phyloP scores from a whole-genome alignment of 2,113 vertebrate genomes.

The Tyto alba region DNA sequence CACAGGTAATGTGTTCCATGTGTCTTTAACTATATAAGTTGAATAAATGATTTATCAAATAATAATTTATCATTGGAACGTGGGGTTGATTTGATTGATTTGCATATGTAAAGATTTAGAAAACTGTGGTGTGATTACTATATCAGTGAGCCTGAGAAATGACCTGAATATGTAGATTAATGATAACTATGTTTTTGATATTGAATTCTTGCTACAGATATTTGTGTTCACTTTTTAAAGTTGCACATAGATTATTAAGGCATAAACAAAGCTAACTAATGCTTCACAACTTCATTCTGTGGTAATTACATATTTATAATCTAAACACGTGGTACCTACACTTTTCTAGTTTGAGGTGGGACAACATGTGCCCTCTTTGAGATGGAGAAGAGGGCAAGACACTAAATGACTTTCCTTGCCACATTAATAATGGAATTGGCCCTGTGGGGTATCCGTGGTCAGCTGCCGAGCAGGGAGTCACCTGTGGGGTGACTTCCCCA shows the following conservation, averaged over 20 bases:
- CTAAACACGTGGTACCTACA: background rate
- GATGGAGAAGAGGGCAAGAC: background rate
- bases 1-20: background rate
- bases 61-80: background rate
- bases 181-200: background rate
- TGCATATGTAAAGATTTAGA: background rate
- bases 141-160: background rate
- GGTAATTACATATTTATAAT: fast-evolving
- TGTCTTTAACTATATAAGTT: background rate
- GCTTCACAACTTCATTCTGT: background rate
- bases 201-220: background rate
- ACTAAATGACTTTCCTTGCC: background rate
- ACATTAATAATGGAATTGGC: background rate
- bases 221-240: background rate
- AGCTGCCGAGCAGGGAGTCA: background rate
- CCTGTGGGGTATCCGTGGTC: background rate
- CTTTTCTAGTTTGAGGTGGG: background rate
- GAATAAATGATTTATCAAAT: background rate
- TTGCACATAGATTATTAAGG: background rate
- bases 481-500: background rate
- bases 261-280: background rate
- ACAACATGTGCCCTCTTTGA: background rate
- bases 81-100: background rate
- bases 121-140: background rate
- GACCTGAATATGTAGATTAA: background rate